These are phyloP conservation scores for Takifugu flavidus DNA, from an alignment of 2,113 vertebrate species.

Conservation along the genomic window DNA sequence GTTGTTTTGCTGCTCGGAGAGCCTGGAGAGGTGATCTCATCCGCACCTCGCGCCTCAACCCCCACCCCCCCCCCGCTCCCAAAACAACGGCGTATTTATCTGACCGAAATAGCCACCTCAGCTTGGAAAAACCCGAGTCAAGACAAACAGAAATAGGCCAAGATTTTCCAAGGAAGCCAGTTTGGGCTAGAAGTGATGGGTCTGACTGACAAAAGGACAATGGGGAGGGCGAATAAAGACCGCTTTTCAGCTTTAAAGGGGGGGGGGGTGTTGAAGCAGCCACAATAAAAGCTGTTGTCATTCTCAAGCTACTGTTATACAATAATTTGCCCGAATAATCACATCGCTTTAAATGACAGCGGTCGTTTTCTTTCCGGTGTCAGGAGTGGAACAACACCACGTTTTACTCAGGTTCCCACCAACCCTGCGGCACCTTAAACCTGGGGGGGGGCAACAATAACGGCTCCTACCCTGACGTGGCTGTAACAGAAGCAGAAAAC, in stretches of 20 bases:
- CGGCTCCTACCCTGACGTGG: too few species aligned
- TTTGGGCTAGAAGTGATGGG: constrained; percentile 53
- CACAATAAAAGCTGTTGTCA: constrained; percentile 29
- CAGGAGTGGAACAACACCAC: too few species aligned
- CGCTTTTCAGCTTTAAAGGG: constrained; percentile 27
- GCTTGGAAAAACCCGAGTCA: constrained; percentile 73
- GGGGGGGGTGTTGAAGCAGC: constrained; percentile 8
- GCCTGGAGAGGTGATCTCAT: constrained; percentile 72
- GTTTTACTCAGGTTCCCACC: too few species aligned
- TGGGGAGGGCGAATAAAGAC: constrained; percentile 34
- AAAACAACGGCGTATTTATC: constrained; percentile 75
- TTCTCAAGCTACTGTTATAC: neutral
- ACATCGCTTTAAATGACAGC: too few species aligned
- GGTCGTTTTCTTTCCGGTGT: too few species aligned
- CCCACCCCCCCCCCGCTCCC: constrained; percentile 48
- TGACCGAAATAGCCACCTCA: constrained; percentile 75
- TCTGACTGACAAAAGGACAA: constrained; percentile 52
- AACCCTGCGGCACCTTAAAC: too few species aligned
- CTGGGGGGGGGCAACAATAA: too few species aligned
- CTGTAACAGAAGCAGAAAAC: too few species aligned
- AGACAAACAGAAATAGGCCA: constrained; percentile 66
- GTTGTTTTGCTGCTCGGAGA: constrained; percentile 65
- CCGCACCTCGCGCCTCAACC: constrained; percentile 42
- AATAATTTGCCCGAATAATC: too few species aligned
- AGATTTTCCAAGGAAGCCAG: constrained; percentile 66